These are phyloP conservation scores for Coptodon rendalli DNA, from an alignment of 2,113 vertebrate genomes.

Conservation along the genomic window DNA sequence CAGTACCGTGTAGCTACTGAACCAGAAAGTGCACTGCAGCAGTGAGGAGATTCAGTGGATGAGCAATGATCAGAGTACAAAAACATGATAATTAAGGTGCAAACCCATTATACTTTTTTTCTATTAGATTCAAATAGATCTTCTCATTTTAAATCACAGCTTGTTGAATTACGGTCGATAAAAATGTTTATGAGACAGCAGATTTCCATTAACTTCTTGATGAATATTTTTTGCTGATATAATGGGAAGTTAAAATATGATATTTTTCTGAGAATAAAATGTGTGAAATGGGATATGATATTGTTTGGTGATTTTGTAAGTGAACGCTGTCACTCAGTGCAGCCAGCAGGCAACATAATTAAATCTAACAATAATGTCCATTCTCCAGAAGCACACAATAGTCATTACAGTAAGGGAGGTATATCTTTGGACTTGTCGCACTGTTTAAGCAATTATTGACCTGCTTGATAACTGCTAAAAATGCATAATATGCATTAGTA, in stretches of 20 bases:
- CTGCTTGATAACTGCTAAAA: background rate
- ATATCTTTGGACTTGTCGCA: background rate
- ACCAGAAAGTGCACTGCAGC: constrained; percentile 36
- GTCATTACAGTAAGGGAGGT: background rate
- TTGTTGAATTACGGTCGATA: background rate
- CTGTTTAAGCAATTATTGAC: background rate
- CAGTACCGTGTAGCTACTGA: constrained; percentile 9
- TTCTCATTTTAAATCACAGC: constrained; percentile 29
- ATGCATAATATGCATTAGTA: background rate
- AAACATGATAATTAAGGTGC: constrained; percentile 41
- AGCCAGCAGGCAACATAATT: background rate
- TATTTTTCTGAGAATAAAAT: constrained; percentile 42
- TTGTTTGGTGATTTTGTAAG: constrained; percentile 7
- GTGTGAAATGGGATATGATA: constrained; percentile 2
- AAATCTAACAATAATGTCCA: background rate
- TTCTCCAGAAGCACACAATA: background rate
- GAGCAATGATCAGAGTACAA: constrained; percentile 32
- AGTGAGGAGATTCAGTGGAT: constrained; percentile 32
- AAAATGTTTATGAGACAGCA: constrained; percentile 6
- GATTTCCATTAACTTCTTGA: background rate
- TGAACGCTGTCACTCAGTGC: constrained; percentile 16
- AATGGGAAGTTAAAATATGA: background rate
- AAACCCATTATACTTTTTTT: background rate
- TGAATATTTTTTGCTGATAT: background rate
- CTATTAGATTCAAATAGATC: constrained; percentile 2